A percentile compares a stretch with the other conserved stretches of the same genome.
These are phyloP conservation scores for Diadophis punctatus DNA, from an alignment of 2,113 vertebrate species.

Conservation along the genomic window DNA sequence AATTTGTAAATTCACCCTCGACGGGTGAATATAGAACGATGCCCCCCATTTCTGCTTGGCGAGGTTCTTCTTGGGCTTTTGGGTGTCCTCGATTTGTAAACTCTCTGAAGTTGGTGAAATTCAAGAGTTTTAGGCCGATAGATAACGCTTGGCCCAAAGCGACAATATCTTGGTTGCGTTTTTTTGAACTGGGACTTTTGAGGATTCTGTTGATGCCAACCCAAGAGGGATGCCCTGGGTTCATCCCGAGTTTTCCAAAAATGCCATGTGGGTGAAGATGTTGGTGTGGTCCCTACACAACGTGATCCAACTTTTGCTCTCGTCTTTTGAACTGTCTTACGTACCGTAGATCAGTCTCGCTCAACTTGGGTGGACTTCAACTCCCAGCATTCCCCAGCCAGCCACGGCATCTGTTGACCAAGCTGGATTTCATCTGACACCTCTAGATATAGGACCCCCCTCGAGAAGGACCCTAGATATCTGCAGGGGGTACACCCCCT, in stretches of 20 bases:
- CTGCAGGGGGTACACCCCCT: background rate
- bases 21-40: too few species aligned
- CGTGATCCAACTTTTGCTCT: background rate
- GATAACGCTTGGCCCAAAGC: background rate
- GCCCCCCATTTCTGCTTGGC: background rate
- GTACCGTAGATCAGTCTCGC: background rate
- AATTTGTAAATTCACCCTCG: background rate
- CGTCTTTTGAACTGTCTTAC: background rate
- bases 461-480: background rate
- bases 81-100: background rate
- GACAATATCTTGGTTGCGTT: background rate
- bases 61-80: background rate
- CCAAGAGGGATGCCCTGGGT: background rate
- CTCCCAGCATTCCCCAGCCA: too few species aligned
- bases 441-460: background rate
- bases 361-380: too few species aligned
- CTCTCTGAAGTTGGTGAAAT: background rate
- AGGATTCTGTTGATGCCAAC: background rate
- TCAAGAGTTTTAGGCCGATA: background rate
- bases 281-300: accelerated
- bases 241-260: background rate
- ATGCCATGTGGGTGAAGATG: background rate
- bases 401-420: too few species aligned
- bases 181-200: background rate
- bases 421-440: too few species aligned